phyloP scores from a whole-genome alignment of 2,113 vertebrate species.

The Heterotilapia buettikoferi region DNA sequence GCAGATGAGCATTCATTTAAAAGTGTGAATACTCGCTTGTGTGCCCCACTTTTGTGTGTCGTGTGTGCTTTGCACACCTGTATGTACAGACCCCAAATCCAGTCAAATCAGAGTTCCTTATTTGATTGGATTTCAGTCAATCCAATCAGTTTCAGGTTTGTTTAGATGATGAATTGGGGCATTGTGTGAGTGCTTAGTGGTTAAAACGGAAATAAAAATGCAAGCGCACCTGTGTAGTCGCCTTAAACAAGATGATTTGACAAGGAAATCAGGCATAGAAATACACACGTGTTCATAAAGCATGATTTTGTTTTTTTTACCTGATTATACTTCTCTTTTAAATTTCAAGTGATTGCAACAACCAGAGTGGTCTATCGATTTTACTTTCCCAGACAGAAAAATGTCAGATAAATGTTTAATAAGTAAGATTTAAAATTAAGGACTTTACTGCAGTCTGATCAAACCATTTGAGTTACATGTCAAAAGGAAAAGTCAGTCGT shows the following conservation, averaged over 20 bases:
- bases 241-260: conserved; percentile 38
- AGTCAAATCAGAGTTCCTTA: conserved; percentile 21
- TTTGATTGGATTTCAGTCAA: conserved; percentile 66
- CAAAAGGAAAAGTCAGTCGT: background rate
- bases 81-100: background rate
- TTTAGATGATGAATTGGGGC: conserved; percentile 2
- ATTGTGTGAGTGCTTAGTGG: background rate
- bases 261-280: conserved; percentile 37
- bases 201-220: conserved; percentile 24
- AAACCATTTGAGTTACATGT: background rate
- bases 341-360: background rate
- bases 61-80: background rate
- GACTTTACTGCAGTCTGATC: background rate
- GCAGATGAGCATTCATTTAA: background rate
- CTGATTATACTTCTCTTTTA: background rate
- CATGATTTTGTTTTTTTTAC: background rate
- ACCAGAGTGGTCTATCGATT: background rate
- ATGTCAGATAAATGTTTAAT: background rate
- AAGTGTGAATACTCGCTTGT: background rate
- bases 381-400: background rate
- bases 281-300: background rate
- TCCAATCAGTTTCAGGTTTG: conserved; percentile 53
- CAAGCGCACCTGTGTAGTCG: background rate
- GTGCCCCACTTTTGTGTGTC: background rate
- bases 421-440: background rate